These are phyloP conservation scores for Macroteleia sp. DNA, from an alignment of 2,888 invertebrate species.

Conservation along the genomic window DNA sequence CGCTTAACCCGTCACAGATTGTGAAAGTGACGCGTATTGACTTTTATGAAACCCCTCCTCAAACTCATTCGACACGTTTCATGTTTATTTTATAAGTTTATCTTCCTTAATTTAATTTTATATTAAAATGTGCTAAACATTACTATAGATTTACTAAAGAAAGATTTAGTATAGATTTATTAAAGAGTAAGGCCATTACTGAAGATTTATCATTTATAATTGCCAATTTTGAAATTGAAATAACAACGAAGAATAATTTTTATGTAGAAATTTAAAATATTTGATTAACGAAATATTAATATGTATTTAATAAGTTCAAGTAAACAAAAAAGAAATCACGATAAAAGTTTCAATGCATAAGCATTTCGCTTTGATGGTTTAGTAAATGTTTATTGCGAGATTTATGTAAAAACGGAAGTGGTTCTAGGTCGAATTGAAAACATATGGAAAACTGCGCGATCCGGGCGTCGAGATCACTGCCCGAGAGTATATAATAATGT, in stretches of 20 bases:
- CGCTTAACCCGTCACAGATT: constrained; percentile 75
- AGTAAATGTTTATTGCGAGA: constrained; percentile 50
- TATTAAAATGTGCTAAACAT: no score
- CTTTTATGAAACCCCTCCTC: constrained; percentile 71
- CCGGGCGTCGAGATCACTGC: constrained; percentile 64
- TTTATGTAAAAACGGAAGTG: constrained; percentile 62
- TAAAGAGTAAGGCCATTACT: no score
- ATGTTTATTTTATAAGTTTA: no score
- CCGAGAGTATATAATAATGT: constrained; percentile 65
- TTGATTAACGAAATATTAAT: no score
- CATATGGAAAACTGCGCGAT: constrained; percentile 66
- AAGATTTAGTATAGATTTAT: no score
- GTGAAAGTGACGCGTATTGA: constrained; percentile 73
- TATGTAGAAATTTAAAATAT: no score
- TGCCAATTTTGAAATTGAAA: no score
- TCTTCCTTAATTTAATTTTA: no score
- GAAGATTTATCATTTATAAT: no score
- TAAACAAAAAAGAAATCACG: neutral
- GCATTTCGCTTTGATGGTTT: constrained; percentile 41
- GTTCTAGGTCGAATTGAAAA: constrained; percentile 67
- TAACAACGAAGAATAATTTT: no score
- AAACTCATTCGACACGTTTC: no score
- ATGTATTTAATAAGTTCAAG: neutral
- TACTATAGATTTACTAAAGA: no score
- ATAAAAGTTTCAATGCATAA: constrained; percentile 1